Base-by-base conservation (phyloP, 2,888 invertebrate species). In the Dasypolia templi region DNA sequence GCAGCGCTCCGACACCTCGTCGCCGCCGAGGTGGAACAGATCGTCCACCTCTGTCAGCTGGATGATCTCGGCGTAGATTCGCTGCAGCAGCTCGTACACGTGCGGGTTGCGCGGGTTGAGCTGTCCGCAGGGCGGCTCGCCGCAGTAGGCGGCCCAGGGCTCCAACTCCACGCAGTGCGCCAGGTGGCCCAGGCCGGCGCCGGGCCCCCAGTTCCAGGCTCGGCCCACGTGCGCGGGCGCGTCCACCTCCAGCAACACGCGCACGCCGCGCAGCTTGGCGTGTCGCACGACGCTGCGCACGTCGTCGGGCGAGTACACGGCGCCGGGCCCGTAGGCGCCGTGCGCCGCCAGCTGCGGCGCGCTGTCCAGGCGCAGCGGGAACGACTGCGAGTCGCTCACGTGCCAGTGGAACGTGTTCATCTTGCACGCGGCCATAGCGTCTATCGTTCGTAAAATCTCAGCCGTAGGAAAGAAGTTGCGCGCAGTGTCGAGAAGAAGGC, bases 351-450 rank as follows among this genome's bases (percentile, higher is more conserved):
- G 95, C 91, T 98, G 97, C 0, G 98, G 98, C 70, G 97, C 97
- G 80, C 97, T 96, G 39, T 97, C 97, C 6, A 98, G 97, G 80
- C 97, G 97, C 91, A 98, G 97, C 0, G 99, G 99, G 93, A 99
- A 99, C 84, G 99, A 98, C 92, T 99, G 99, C 22, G 99, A 98
- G 92, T 99, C 99, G 9, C 98, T 98, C 46, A 98, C 96, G 89
- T 98, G 98, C 99, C 99, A 99, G 90, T 99, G 99, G 90, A 99
- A 98, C 3, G 98, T 98, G 94, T 99, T 99, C 83, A 99, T 93
- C 93, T 99, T 99, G 87, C 97, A 97, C 62, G 98, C 97, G 0
- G 98, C 97, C 99, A 99, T 99, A 4, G 98, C 99, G 76, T 98
- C 97, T 89, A 99, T 95, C 17, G 98, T 97, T 19, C 97, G 96